A percentile compares a stretch with the other conserved stretches of the same genome.
Evolutionary conservation across 2,888 invertebrate genomes (phyloP).

Genomic region (Sericinus montela): DNA sequence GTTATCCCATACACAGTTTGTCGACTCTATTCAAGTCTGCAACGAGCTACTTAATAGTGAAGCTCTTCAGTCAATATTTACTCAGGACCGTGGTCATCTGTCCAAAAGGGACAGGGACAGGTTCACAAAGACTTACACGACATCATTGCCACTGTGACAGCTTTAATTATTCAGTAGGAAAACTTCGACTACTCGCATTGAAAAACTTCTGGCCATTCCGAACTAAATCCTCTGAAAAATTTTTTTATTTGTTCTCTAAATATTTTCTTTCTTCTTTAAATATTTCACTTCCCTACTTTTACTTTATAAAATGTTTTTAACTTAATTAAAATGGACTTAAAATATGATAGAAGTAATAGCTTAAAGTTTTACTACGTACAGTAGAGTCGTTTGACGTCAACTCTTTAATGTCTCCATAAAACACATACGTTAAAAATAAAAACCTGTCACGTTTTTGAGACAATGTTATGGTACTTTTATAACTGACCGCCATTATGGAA

Average conservation of each 20-base stretch:
- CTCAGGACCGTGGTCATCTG: conserved; percentile 65
- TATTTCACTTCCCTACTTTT: too few species aligned
- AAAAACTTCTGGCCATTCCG: too few species aligned
- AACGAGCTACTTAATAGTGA: conserved; percentile 71
- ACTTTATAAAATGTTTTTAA: too few species aligned
- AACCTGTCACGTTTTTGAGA: conserved; percentile 12
- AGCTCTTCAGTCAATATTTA: conserved; percentile 65
- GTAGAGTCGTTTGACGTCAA: conserved; percentile 14
- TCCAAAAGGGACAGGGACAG: conserved; percentile 49
- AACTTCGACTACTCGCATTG: too few species aligned
- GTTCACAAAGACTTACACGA: conserved; percentile 22
- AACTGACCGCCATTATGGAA: neutral
- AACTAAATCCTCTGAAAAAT: too few species aligned
- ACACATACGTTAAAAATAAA: conserved; percentile 5
- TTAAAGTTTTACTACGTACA: conserved; percentile 1
- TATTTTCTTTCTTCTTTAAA: too few species aligned
- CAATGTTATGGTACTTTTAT: conserved; percentile 2
- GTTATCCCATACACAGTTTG: conserved; percentile 32
- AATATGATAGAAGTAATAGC: too few species aligned
- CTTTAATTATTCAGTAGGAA: conserved; percentile 10
- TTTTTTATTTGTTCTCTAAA: too few species aligned
- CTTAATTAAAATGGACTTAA: too few species aligned
- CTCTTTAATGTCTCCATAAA: conserved; percentile 10
- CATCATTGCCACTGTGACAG: neutral
- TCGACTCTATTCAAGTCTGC: conserved; percentile 57